Evolutionary conservation across 30 jellyfish, hydroid and myxozoan species (phyloP).

Genomic region (Cassiopea andromeda): DNA sequence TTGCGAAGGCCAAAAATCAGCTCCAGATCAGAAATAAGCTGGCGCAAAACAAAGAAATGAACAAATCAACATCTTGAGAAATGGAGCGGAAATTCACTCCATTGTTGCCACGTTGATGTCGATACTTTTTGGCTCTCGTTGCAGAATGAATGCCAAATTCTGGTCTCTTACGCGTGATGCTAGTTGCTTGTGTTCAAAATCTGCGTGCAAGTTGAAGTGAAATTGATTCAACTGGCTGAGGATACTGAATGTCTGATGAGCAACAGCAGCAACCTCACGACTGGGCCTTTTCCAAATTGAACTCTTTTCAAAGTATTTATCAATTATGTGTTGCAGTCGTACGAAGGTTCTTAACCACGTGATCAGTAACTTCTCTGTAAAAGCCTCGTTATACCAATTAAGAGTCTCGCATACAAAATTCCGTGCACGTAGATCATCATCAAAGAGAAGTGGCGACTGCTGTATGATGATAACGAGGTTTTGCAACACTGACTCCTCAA

Average conservation of each 20-base stretch:
- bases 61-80: no score
- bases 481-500: conserved; percentile 41
- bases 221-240: conserved; percentile 25
- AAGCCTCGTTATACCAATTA: conserved; percentile 62
- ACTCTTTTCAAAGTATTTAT: conserved; percentile 18
- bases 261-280: conserved; percentile 2
- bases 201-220: conserved; percentile 59
- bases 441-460: conserved; percentile 60
- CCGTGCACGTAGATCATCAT: conserved; percentile 65
- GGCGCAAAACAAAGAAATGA: no score
- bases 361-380: conserved; percentile 40
- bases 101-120: conserved; percentile 45
- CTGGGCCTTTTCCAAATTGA: conserved; percentile 42
- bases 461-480: conserved; percentile 26
- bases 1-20: no score
- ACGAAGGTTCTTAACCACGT: conserved; percentile 51
- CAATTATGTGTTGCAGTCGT: background rate
- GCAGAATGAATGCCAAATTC: conserved; percentile 24
- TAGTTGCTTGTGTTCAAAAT: conserved; percentile 62
- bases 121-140: conserved; percentile 29
- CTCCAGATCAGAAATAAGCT: no score
- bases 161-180: conserved; percentile 23
- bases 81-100: conserved; percentile 1
- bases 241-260: conserved; percentile 2
- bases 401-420: conserved; percentile 66